phyloP scores from a whole-genome alignment of 2,113 vertebrate genomes.

The Chauna torquata region DNA sequence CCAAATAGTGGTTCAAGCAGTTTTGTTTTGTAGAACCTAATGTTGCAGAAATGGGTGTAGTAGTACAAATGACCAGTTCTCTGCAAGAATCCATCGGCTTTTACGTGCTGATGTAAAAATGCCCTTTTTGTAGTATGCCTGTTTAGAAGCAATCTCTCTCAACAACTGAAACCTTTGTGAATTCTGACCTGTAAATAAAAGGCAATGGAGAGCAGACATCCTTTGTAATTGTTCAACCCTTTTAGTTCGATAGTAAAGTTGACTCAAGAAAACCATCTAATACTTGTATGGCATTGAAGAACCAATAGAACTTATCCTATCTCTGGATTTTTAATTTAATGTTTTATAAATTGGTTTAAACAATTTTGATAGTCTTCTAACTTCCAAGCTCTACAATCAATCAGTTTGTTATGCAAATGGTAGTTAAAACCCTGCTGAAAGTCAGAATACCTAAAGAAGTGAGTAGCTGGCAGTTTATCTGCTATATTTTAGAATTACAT shows the following conservation, averaged over 20 bases:
- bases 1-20: background rate
- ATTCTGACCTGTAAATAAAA: constrained; percentile 52
- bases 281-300: constrained; percentile 62
- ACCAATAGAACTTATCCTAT: constrained; percentile 41
- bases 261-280: constrained; percentile 32
- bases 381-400: background rate
- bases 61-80: background rate
- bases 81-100: background rate
- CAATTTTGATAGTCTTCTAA: constrained; percentile 23
- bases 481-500: background rate
- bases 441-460: background rate
- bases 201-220: background rate
- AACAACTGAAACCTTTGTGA: background rate
- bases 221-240: background rate
- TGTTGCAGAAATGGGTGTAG: background rate
- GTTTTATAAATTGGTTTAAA: constrained; percentile 53
- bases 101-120: background rate
- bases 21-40: background rate
- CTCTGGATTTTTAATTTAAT: constrained; percentile 64
- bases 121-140: background rate
- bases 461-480: background rate
- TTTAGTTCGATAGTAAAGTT: background rate
- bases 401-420: constrained; percentile 13
- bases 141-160: background rate
- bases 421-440: background rate